phyloP scores from a whole-genome alignment of 2,888 invertebrate genomes.

The Andrena trimmerana region DNA sequence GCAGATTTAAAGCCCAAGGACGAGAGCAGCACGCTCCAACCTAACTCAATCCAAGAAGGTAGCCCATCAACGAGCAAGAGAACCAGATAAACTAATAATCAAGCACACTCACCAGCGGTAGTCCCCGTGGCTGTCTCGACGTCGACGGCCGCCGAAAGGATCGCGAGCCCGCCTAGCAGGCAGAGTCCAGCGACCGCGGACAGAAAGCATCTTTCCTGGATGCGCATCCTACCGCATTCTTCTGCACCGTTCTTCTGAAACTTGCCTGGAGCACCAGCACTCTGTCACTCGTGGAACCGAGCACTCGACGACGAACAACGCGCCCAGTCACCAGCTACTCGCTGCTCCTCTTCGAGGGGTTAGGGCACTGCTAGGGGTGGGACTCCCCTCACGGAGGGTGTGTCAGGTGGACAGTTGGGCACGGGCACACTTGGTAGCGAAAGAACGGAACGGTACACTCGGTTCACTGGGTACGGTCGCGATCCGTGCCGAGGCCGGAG shows the following conservation, averaged over 20 bases:
- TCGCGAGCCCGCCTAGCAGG: conserved; percentile 70
- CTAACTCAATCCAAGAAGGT: neutral
- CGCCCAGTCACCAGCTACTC: neutral
- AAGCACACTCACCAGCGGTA: conserved; percentile 50
- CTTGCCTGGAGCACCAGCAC: conserved; percentile 24
- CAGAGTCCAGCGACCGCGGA: conserved; percentile 74
- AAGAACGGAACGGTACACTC: conserved; percentile 22
- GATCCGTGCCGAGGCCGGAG: conserved; percentile 71
- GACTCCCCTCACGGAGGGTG: too few relatives aligned
- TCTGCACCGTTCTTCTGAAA: conserved; percentile 52
- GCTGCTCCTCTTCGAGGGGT: neutral
- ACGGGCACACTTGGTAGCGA: neutral
- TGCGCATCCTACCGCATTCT: conserved; percentile 82
- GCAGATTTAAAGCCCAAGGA: too few relatives aligned
- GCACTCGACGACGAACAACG: conserved; percentile 1
- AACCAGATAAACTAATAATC: neutral
- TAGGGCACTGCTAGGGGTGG: neutral
- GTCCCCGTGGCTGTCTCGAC: conserved; percentile 32
- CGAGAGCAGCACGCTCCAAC: too few relatives aligned
- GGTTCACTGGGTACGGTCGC: conserved; percentile 50
- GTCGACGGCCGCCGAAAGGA: conserved; percentile 51
- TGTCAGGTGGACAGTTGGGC: too few relatives aligned
- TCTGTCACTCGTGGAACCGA: neutral
- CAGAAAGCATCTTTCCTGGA: conserved; percentile 77
- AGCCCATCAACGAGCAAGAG: too few relatives aligned